A percentile compares a stretch with the other conserved stretches of the same genome.
phyloP scores from a whole-genome alignment of 1,140 invertebrate genomes.

The Drosophila parvula region DNA sequence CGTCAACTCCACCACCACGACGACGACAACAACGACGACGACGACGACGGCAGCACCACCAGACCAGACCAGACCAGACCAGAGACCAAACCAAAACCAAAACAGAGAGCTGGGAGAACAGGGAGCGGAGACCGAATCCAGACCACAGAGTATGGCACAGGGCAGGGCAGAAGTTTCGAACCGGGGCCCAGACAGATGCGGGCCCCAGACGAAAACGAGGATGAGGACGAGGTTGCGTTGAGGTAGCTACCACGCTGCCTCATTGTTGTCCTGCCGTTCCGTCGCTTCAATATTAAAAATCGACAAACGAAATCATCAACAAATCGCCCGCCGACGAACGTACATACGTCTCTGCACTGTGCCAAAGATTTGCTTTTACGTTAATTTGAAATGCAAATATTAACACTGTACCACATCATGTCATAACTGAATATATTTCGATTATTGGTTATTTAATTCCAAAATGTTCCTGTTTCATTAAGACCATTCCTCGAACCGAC shows the following conservation, averaged over 20 bases:
- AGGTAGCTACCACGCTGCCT: constrained; percentile 25
- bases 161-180: constrained; percentile 1
- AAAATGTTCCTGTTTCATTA: too few relatives aligned
- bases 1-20: constrained; percentile 24
- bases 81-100: constrained; percentile 14
- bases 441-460: too few relatives aligned
- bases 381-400: neutral
- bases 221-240: constrained; percentile 23
- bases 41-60: constrained; percentile 6
- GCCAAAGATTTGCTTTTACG: neutral
- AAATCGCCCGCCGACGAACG: constrained; percentile 11
- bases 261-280: constrained; percentile 28
- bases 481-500: too few relatives aligned
- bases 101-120: constrained; percentile 7
- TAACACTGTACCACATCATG: too few relatives aligned
- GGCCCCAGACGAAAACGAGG: constrained; percentile 18
- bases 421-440: too few relatives aligned
- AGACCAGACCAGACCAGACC: constrained; percentile 9
- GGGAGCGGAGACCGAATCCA: constrained; percentile 9
- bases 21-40: constrained; percentile 1
- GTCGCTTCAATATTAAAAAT: constrained; percentile 67
- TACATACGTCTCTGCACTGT: neutral
- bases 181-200: constrained; percentile 46
- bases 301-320: constrained; percentile 62
- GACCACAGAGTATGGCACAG: constrained; percentile 28